Conservation (phyloP, 2,797 vertebrate species). For the Hemibagrus guttatus region DNA sequence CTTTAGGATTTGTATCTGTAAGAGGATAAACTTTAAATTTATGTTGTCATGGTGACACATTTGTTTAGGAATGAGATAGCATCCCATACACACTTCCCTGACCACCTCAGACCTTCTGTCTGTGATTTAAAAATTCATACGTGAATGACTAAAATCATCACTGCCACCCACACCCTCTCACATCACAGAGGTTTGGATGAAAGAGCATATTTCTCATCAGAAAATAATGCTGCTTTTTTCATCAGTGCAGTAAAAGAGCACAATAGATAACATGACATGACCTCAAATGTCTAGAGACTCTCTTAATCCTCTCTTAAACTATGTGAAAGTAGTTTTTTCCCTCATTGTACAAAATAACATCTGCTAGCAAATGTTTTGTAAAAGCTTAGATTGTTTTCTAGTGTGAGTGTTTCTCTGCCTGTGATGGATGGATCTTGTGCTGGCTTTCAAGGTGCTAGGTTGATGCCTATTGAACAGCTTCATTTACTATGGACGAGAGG, state of each 20-base stretch:
- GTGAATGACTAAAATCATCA: slow-evolving; percentile 44
- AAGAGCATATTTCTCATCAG: slow-evolving; percentile 18
- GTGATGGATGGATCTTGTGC: slow-evolving; percentile 31
- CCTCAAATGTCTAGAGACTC: background rate
- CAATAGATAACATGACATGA: background rate
- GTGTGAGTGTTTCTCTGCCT: background rate
- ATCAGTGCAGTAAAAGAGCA: slow-evolving; percentile 9
- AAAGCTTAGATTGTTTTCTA: background rate
- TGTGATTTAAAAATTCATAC: slow-evolving; percentile 44
- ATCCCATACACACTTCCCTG: slow-evolving; percentile 1
- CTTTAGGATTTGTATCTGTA: slow-evolving; percentile 19
- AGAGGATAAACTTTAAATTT: slow-evolving; percentile 44
- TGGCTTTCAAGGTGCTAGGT: slow-evolving; percentile 49
- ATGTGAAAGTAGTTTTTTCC: background rate
- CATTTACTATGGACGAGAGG: slow-evolving; percentile 53
- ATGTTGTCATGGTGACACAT: slow-evolving; percentile 54
- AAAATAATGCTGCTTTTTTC: slow-evolving; percentile 31
- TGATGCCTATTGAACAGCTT: slow-evolving; percentile 59
- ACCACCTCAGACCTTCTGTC: slow-evolving; percentile 25
- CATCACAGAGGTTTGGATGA: background rate
- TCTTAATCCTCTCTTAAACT: slow-evolving; percentile 10
- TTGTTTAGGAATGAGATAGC: slow-evolving; percentile 28
- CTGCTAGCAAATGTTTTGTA: slow-evolving; percentile 5
- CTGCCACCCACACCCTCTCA: slow-evolving; percentile 7
- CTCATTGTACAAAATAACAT: background rate